Base-by-base conservation (phyloP, 1,140 invertebrate genomes). In the Hormaphis cornu region DNA sequence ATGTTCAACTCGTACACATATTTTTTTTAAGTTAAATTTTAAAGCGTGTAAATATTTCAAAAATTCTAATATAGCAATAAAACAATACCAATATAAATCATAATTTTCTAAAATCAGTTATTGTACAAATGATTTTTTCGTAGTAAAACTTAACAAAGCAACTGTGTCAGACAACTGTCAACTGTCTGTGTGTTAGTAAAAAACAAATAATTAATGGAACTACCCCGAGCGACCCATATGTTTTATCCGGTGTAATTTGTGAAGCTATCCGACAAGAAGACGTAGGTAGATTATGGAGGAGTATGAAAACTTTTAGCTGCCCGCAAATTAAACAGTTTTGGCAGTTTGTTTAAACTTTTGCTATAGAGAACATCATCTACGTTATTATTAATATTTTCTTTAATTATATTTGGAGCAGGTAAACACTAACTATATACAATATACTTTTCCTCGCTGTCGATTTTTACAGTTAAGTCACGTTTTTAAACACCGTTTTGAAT, bases 251-350 rank as follows among this genome's bases (percentile, higher is more conserved):
- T 63, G 20, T 66, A 66, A 58, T 58, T 58, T 58, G 54, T 16
- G 54, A 58, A 58, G 54, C 40, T 58, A 40, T 33, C 2, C 14
- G 40, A 58, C 54, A 40, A 58, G 54, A 58, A 58, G 33, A 58
- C 54, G 54, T 58, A 58, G 33, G 40, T n/a, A n/a, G n/a, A n/a
- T n/a, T n/a, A n/a, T 58, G 37, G 40, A 58, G 54, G 54, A 58
- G 20, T 37, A 40, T 35, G 42, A 66, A 48, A 66, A 66, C 44
- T 66, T 63, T 33, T 35, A 10, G 20, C 22, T 30, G 37, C 46
- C 42, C 44, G 35, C 61, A 48, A 66, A 66, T 66, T 66, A 66
- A 66, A 66, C 42, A 66, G 44, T 48, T 66, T 66, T 48, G 42
- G 26, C 37, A 66, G 28, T 66, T 46, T 66, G 28, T 40, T 58